These are phyloP conservation scores for Apotomis turbidana DNA, from an alignment of 2,888 invertebrate species.

Conservation along the genomic window DNA sequence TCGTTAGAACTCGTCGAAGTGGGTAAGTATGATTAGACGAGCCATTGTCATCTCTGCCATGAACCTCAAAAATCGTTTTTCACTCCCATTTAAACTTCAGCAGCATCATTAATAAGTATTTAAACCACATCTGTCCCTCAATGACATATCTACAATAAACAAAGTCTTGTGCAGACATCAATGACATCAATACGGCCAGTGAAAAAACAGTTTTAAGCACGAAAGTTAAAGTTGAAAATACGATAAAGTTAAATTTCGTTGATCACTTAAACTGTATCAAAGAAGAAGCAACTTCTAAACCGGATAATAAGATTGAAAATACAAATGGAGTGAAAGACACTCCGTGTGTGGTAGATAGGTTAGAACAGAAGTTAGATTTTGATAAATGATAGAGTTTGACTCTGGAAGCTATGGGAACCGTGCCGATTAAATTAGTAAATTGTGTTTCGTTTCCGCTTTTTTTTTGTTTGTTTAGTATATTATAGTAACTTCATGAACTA, in stretches of 20 bases:
- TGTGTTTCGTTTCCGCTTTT: conserved; percentile 51
- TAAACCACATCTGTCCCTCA: conserved; percentile 66
- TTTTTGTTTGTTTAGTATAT: conserved; percentile 33
- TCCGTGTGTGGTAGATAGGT: conserved; percentile 55
- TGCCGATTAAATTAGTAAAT: conserved; percentile 57
- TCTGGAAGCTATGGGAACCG: conserved; percentile 60
- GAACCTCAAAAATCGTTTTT: conserved; percentile 51
- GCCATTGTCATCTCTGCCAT: conserved; percentile 40
- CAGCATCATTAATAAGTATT: conserved; percentile 70
- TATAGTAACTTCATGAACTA: not conserved
- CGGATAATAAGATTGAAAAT: conserved; percentile 19
- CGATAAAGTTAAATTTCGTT: not conserved
- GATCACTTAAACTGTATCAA: not conserved
- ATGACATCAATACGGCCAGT: not conserved
- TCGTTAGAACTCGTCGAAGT: not conserved
- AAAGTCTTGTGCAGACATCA: conserved; percentile 44
- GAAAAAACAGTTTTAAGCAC: conserved; percentile 20
- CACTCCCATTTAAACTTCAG: conserved; percentile 59
- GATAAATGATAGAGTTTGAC: conserved; percentile 64
- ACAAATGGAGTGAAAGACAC: conserved; percentile 8
- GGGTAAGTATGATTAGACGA: not conserved
- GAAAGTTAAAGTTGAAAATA: conserved; percentile 17
- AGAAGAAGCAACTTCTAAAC: conserved; percentile 1
- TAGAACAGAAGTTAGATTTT: conserved; percentile 56
- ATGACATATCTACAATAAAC: conserved; percentile 59